Evolutionary conservation across 2,888 invertebrate species (phyloP).

Genomic region (Drosophila rellima): DNA sequence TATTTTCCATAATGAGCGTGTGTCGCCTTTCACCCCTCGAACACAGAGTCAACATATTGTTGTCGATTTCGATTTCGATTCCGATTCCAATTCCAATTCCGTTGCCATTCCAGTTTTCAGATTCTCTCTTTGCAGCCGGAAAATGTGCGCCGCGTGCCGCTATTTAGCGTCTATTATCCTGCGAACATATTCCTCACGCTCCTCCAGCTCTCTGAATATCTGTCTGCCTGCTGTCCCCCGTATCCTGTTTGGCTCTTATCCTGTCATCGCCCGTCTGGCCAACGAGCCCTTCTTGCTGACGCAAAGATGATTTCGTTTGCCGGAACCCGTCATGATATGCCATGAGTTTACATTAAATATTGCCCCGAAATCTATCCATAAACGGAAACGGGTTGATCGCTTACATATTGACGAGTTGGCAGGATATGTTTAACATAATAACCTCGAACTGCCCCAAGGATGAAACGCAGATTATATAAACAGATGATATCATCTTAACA

Average conservation of each 20-base stretch:
- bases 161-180: slow-evolving; percentile 85
- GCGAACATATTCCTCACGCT: slow-evolving; percentile 73
- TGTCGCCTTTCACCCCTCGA: slow-evolving; percentile 43
- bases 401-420: background rate
- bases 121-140: slow-evolving; percentile 63
- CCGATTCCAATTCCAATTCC: slow-evolving; percentile 49
- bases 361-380: slow-evolving; percentile 13
- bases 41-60: slow-evolving; percentile 71
- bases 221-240: slow-evolving; percentile 2
- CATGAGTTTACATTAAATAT: slow-evolving; percentile 28
- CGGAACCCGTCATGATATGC: slow-evolving; percentile 34
- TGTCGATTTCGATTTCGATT: slow-evolving; percentile 48
- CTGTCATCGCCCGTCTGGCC: slow-evolving; percentile 33
- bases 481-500: slow-evolving; percentile 15
- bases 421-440: slow-evolving; percentile 17
- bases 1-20: slow-evolving; percentile 84
- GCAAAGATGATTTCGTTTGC: slow-evolving; percentile 58
- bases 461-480: slow-evolving; percentile 1
- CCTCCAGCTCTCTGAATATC: background rate
- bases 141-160: slow-evolving; percentile 83
- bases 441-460: slow-evolving; percentile 6
- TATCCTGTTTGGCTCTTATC: slow-evolving; percentile 42
- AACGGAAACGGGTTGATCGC: slow-evolving; percentile 29
- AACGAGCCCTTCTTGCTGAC: slow-evolving; percentile 23
- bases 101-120: slow-evolving; percentile 39